A percentile compares a stretch with the other conserved stretches of the same genome.
Conservation (phyloP, 2,888 invertebrate species). For the Luffia ferchaultella region DNA sequence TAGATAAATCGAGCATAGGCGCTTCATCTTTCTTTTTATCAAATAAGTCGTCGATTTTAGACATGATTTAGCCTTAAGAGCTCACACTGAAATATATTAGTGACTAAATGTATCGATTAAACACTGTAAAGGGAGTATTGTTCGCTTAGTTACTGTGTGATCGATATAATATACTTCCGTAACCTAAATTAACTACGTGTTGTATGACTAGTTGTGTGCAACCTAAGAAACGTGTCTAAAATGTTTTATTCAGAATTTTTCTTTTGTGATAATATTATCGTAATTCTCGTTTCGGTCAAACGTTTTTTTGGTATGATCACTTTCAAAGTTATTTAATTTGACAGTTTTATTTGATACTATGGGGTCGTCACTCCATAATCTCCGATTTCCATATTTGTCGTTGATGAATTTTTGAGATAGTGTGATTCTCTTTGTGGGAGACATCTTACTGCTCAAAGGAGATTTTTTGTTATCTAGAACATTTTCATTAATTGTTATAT, state of each 20-base stretch:
- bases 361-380: slow-evolving; percentile 48
- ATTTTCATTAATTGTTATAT: slow-evolving; percentile 40
- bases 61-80: slow-evolving; percentile 43
- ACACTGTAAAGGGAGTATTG: neutral
- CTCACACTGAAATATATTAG: slow-evolving; percentile 6
- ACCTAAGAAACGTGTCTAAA: neutral
- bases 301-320: slow-evolving; percentile 45
- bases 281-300: slow-evolving; percentile 40
- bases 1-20: slow-evolving; percentile 85
- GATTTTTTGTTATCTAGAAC: slow-evolving; percentile 38
- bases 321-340: slow-evolving; percentile 36
- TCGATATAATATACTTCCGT: slow-evolving; percentile 7
- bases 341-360: slow-evolving; percentile 34
- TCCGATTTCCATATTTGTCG: slow-evolving; percentile 60
- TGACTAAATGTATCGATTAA: neutral
- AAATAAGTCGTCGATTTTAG: slow-evolving; percentile 83
- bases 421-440: slow-evolving; percentile 44
- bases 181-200: slow-evolving; percentile 38
- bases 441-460: slow-evolving; percentile 29
- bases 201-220: slow-evolving; percentile 33
- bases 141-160: neutral
- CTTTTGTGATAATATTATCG: slow-evolving; percentile 29
- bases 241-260: slow-evolving; percentile 24
- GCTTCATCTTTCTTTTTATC: slow-evolving; percentile 86
- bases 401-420: slow-evolving; percentile 62